Evolutionary conservation across 2,888 invertebrate genomes (phyloP).

Genomic region (Lasioglossum calceatum): DNA sequence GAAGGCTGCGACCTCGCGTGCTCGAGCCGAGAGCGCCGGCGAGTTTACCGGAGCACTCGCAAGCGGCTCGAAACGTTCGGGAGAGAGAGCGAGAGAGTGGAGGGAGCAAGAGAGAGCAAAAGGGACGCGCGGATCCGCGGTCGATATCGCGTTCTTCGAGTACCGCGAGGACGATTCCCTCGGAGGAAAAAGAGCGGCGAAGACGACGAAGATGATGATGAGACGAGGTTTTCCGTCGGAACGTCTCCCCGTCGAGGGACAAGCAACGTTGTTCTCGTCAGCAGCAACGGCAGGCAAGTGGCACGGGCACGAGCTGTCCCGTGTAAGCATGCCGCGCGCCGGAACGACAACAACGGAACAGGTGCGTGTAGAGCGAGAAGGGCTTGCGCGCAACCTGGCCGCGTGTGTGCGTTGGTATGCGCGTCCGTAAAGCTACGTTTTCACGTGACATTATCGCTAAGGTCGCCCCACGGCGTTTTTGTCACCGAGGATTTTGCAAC

Average conservation of each 20-base stretch:
- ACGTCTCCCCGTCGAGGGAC: background rate
- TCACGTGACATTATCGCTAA: background rate
- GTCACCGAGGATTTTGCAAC: background rate
- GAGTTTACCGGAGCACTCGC: slow-evolving; percentile 54
- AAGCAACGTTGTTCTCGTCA: background rate
- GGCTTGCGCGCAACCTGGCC: slow-evolving; percentile 19
- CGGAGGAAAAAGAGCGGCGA: too few relatives aligned
- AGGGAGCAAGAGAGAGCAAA: background rate
- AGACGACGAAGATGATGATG: background rate
- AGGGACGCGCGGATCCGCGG: background rate
- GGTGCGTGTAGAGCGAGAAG: slow-evolving; percentile 66
- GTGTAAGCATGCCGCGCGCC: slow-evolving; percentile 50
- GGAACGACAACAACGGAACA: slow-evolving; percentile 65
- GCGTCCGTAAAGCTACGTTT: slow-evolving; percentile 16
- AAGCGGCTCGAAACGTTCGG: slow-evolving; percentile 29
- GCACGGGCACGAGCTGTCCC: slow-evolving; percentile 53
- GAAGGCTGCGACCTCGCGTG: slow-evolving; percentile 64
- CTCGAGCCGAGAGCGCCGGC: slow-evolving; percentile 35
- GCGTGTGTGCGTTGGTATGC: slow-evolving; percentile 38
- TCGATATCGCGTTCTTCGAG: slow-evolving; percentile 2
- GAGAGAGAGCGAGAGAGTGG: background rate
- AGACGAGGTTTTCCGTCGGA: background rate
- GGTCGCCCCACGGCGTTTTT: background rate
- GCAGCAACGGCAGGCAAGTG: slow-evolving; percentile 43
- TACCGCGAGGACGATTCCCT: background rate